These are phyloP conservation scores for Rugalucina vietnamica DNA, from an alignment of 2,888 invertebrate species.

Conservation along the genomic window DNA sequence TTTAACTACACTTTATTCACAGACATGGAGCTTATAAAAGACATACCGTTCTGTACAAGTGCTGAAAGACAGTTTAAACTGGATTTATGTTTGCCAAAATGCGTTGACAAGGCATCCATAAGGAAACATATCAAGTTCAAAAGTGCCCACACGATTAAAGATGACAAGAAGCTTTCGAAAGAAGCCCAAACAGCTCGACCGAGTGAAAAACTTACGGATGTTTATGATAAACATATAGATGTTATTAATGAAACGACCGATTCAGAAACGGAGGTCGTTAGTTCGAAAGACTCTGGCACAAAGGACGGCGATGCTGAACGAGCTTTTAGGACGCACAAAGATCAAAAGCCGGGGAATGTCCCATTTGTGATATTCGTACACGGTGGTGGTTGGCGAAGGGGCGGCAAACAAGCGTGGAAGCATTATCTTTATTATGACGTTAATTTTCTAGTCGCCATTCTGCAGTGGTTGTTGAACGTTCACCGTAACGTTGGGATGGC, in stretches of 20 bases:
- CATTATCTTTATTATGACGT: conserved; percentile 71
- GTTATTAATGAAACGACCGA: no score
- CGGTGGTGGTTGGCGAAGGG: conserved; percentile 75
- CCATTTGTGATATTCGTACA: conserved; percentile 74
- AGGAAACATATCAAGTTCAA: not conserved
- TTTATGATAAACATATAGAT: no score
- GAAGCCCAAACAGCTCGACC: no score
- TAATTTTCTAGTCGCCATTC: conserved; percentile 65
- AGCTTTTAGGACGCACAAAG: no score
- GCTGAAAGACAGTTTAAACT: conserved; percentile 22
- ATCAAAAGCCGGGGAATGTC: not conserved
- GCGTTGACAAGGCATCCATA: not conserved
- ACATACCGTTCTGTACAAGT: not conserved
- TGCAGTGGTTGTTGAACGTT: conserved; percentile 55
- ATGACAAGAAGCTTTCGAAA: no score
- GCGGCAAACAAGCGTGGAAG: conserved; percentile 67
- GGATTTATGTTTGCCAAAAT: conserved; percentile 46
- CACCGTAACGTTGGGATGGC: conserved; percentile 68
- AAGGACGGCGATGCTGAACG: no score
- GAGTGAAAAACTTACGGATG: no score
- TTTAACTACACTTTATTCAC: no score
- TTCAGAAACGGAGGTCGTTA: no score
- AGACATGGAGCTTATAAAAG: not conserved
- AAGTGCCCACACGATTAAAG: no score
- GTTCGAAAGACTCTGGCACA: no score